Conservation (phyloP, 2,797 vertebrate species). For the Oreonectes daqikongensis region DNA sequence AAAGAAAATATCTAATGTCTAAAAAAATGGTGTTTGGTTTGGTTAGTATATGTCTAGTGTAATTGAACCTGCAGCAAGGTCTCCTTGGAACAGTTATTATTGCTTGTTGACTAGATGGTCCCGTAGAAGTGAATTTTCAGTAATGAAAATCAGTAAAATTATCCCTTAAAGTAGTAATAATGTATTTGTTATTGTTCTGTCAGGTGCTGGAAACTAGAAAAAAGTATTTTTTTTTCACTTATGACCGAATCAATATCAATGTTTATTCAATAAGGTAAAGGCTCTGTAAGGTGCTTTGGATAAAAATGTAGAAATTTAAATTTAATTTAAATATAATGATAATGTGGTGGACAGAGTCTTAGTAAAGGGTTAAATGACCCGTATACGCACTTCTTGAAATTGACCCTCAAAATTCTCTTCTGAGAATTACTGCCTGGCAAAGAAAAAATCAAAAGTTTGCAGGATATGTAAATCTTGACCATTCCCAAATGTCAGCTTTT, state of each 20-base stretch:
- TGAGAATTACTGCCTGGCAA: slow-evolving; percentile 32
- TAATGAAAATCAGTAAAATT: no score
- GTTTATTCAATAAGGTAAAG: not conserved
- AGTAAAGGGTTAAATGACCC: not conserved
- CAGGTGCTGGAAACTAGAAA: not conserved
- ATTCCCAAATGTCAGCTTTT: slow-evolving; percentile 73
- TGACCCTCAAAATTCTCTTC: slow-evolving; percentile 8
- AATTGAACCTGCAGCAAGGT: not conserved
- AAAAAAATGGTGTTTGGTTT: not conserved
- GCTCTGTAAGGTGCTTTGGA: not conserved
- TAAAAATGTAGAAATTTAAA: not conserved
- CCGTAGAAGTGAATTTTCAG: not conserved
- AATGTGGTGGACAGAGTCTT: not conserved
- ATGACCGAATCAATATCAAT: not conserved
- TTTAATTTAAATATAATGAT: not conserved
- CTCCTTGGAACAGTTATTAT: not conserved
- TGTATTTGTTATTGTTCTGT: no score
- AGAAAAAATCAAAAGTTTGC: slow-evolving; percentile 52
- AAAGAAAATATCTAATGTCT: not conserved
- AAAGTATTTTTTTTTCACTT: not conserved
- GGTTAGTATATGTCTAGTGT: not conserved
- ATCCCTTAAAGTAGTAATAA: no score
- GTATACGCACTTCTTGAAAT: not conserved
- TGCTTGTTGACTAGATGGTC: not conserved
- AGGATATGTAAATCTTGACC: slow-evolving; percentile 76